phyloP scores from a whole-genome alignment of 1,140 invertebrate species.

The Drosophila rhopaloa region DNA sequence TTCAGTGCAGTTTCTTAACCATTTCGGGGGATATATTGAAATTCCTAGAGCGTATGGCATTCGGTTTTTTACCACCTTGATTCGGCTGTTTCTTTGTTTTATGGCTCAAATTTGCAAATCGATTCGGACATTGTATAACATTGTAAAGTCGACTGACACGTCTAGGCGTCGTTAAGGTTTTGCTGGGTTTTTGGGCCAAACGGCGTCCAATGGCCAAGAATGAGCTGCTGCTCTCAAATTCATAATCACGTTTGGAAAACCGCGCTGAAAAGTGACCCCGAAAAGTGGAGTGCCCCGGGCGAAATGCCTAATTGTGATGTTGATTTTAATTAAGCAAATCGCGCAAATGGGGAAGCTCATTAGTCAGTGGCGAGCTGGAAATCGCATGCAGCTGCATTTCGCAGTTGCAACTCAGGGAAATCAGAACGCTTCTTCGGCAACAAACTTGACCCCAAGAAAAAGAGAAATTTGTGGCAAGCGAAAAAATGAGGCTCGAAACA shows the following conservation, averaged over 20 bases:
- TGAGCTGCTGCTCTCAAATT: constrained; percentile 45
- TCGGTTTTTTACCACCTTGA: constrained; percentile 21
- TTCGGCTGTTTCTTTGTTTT: constrained; percentile 27
- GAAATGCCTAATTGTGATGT: constrained; percentile 56
- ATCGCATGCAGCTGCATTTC: constrained; percentile 40
- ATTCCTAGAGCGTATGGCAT: constrained; percentile 19
- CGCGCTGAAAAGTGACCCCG: constrained; percentile 48
- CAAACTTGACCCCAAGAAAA: constrained; percentile 83
- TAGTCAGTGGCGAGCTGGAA: constrained; percentile 31
- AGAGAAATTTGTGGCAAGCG: constrained; percentile 75
- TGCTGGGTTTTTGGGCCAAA: constrained; percentile 30
- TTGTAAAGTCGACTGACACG: constrained; percentile 45
- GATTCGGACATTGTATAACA: constrained; percentile 57
- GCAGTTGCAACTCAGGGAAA: constrained; percentile 51
- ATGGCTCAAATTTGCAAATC: constrained; percentile 65
- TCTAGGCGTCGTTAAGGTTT: constrained; percentile 59
- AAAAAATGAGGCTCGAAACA: constrained; percentile 61
- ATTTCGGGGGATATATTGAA: constrained; percentile 16
- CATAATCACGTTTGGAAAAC: constrained; percentile 56
- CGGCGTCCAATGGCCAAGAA: constrained; percentile 23
- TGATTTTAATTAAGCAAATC: constrained; percentile 56
- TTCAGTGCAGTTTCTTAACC: constrained; percentile 5
- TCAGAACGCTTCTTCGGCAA: constrained; percentile 73
- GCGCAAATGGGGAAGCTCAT: constrained; percentile 31
- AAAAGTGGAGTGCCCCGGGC: constrained; percentile 31